Base-by-base conservation (phyloP, 1,140 invertebrate species). In the Calephelis nemesis region DNA sequence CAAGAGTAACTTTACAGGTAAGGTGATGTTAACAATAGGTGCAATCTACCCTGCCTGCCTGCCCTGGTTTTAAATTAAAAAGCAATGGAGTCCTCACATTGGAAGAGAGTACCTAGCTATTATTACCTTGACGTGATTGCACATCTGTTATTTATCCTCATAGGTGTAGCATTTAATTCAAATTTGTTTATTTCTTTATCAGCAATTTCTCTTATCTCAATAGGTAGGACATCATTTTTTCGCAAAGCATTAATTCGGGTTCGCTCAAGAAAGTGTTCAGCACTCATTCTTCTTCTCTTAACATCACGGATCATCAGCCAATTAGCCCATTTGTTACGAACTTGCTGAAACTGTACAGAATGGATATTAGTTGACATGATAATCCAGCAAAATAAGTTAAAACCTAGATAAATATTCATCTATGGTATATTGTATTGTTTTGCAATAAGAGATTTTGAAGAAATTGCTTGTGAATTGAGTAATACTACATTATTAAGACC, bases 231-330 rank as follows among this genome's bases (percentile, higher is more conserved):
- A 80, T 95, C 93, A 83, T 97, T 97, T 82, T 95, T 96, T 68
- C 96, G 93, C 42, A 98, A 77, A 5, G 95, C 94, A 84, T 97
- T 95, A 0, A 97, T 90, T 68, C 97, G 93, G 15, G 96, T 84
- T 73, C 97, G 93, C 48, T 95, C 93, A 9, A 94, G 90, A 69
- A 94, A 96, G 90, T 95, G 92, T 82, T 98, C 93, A 68, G 94
- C 94, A 3, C 95, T 94, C 71, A 95, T 92, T 80, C 95, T 93
- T 67, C 97, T 93, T 63, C 96, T 93, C 82, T 97, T 97, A 0
- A 96, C 94, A 91, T 98, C 97, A 68, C 96, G 93, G 19, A 95
- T 93, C 97, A 97, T 97, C 73, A 93, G 91, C 93, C 94, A 95
- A 87, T 96, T 95, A 1, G 95, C 93, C 93, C 95, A 97, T 93